Evolutionary conservation across 2,888 invertebrate genomes (phyloP), one percentile per base, ranked within the genome.

Genomic region (Omphaloscelis lunosa): DNA sequence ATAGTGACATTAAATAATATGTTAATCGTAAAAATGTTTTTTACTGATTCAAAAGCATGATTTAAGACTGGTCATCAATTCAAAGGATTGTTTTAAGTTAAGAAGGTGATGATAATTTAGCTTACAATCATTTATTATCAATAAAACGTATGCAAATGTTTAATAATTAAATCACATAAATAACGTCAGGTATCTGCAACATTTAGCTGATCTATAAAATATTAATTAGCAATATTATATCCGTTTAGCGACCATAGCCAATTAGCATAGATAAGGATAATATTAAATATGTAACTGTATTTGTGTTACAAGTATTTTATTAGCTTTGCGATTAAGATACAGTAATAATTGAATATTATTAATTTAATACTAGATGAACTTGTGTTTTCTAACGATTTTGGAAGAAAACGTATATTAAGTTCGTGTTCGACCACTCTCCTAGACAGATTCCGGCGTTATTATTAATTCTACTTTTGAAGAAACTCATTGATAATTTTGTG

Each of bases 181-280:
- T 80, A 68, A 65, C 39, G 11, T n/a, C 29, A 23, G 56, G 23
- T 77, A 74, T 79, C 84, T 67, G 76, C 79, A 62, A 77, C 65
- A 79, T 61, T 70, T 73, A 84, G 79, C 62, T 78, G 71, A 68
- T 80, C 74, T 78, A 87, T 88, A 76, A 87, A 87, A 82, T 82
- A 84, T 81, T 84, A 87, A 89, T 86, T 87, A 84, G 79, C 45
- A 41, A 65, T 70, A 84, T 85, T 27, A 72, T 66, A 76, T 75
- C 63, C 74, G 82, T 77, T 77, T 59, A 75, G 71, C 17, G 79
- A 51, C 27, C 72, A 58, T 12, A 73, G 66, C 67, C 67, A 59
- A 63, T 73, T 79, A 34, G 71, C 84, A 84, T 78, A 84, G 86
- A 88, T 88, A 79, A 85, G 39, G 59, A 58, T 41, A 45, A 45